phyloP scores from a whole-genome alignment of 2,113 vertebrate genomes.

The Antechinus stuartii region DNA sequence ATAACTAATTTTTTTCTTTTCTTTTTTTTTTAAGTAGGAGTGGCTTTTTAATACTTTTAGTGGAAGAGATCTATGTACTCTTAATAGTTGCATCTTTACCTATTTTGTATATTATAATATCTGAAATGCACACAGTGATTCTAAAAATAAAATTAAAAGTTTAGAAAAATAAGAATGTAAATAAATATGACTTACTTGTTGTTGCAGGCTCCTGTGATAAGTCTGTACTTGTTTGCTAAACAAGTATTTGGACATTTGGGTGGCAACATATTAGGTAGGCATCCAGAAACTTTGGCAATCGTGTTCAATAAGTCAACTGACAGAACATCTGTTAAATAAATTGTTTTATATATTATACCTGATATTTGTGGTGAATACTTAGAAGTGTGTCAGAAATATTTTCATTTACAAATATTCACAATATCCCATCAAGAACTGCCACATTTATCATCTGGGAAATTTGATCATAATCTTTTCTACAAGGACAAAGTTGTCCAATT shows the following conservation, averaged over 20 bases:
- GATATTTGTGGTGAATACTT: neutral
- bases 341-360: slow-evolving; percentile 21
- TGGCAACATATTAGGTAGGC: slow-evolving; percentile 83
- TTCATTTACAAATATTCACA: neutral
- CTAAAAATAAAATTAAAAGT: accelerated
- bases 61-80: neutral
- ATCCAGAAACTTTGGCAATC: slow-evolving; percentile 89
- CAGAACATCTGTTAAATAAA: slow-evolving; percentile 82
- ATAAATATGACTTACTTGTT: slow-evolving; percentile 88
- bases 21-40: neutral
- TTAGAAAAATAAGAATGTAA: neutral
- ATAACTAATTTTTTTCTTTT: neutral
- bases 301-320: slow-evolving; percentile 82
- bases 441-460: neutral
- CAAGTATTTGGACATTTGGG: slow-evolving; percentile 84
- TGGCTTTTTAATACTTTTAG: neutral
- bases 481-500: neutral
- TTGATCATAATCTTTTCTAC: neutral
- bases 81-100: neutral
- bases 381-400: neutral
- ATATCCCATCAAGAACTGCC: neutral
- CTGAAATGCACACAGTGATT: neutral
- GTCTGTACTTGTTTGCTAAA: slow-evolving; percentile 88
- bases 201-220: slow-evolving; percentile 92
- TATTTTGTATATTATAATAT: neutral